Evolutionary conservation across 2,888 invertebrate genomes (phyloP).

Genomic region (Habrosyne pyritoides): DNA sequence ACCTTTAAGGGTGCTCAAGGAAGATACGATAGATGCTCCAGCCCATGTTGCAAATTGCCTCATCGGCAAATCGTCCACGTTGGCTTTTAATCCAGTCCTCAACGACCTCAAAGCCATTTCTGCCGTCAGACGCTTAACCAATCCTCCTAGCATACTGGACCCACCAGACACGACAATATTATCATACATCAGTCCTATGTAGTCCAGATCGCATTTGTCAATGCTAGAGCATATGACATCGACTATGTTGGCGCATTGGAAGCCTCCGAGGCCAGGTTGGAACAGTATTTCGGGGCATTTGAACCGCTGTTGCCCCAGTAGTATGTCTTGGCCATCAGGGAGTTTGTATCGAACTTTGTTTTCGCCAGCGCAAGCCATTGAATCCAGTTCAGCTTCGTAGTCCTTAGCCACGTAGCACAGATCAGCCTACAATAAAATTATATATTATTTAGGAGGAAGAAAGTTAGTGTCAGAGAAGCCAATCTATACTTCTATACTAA

Average conservation of each 20-base stretch:
- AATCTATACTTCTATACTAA: too few relatives aligned
- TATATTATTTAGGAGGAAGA: too few relatives aligned
- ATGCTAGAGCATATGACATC: slow-evolving; percentile 85
- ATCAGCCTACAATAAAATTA: too few relatives aligned
- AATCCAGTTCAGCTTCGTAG: slow-evolving; percentile 41
- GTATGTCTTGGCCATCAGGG: slow-evolving; percentile 92
- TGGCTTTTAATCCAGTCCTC: slow-evolving; percentile 87
- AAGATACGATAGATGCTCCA: slow-evolving; percentile 97
- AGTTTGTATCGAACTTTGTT: slow-evolving; percentile 90
- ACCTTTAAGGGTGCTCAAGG: slow-evolving; percentile 94
- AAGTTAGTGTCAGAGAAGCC: too few relatives aligned
- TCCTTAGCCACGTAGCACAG: slow-evolving; percentile 57
- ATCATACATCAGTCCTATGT: slow-evolving; percentile 91
- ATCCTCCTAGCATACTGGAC: slow-evolving; percentile 92
- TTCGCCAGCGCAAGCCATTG: slow-evolving; percentile 86
- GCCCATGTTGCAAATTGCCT: slow-evolving; percentile 98
- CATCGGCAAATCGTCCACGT: slow-evolving; percentile 90
- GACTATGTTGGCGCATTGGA: slow-evolving; percentile 90
- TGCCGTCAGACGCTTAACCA: slow-evolving; percentile 95
- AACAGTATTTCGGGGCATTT: slow-evolving; percentile 93
- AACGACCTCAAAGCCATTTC: slow-evolving; percentile 87
- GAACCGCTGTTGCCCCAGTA: slow-evolving; percentile 92
- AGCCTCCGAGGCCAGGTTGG: slow-evolving; percentile 90
- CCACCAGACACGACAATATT: slow-evolving; percentile 95
- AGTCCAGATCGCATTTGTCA: slow-evolving; percentile 87